Evolutionary conservation across 2,797 vertebrate species (phyloP).

Genomic region (Sphaeramia orbicularis): DNA sequence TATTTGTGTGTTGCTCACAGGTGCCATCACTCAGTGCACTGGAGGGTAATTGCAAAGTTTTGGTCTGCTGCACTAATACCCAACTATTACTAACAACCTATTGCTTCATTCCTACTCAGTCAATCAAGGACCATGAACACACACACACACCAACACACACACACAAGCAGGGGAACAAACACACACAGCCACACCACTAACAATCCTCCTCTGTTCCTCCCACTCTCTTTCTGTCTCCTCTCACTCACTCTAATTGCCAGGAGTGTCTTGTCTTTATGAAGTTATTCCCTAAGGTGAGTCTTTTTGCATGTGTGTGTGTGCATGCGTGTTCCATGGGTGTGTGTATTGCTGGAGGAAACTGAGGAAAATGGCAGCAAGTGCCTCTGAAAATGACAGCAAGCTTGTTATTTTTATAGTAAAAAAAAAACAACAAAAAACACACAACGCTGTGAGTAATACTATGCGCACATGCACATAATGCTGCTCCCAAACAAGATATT

Average conservation of each 20-base stretch:
- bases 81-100: constrained; percentile 57
- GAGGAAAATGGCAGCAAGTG: constrained; percentile 39
- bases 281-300: constrained; percentile 46
- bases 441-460: constrained; percentile 8
- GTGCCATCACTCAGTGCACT: constrained; percentile 41
- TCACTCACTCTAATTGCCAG: constrained; percentile 64
- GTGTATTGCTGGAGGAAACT: constrained; percentile 23
- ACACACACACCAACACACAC: constrained; percentile 17
- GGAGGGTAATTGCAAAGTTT: constrained; percentile 73
- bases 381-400: constrained; percentile 35
- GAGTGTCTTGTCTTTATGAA: constrained; percentile 64
- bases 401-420: constrained; percentile 59
- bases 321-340: neutral
- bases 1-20: constrained; percentile 1
- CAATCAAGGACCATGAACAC: constrained; percentile 52
- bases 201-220: neutral
- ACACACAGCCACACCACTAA: constrained; percentile 13
- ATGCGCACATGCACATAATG: neutral
- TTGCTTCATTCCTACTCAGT: constrained; percentile 66
- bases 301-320: constrained; percentile 15
- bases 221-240: constrained; percentile 19
- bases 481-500: constrained; percentile 31
- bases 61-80: constrained; percentile 68
- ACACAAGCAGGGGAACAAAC: neutral
- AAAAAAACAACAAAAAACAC: constrained; percentile 32